Evolutionary conservation across 2,888 invertebrate genomes (phyloP).

Genomic region (Drosophila lacicola): DNA sequence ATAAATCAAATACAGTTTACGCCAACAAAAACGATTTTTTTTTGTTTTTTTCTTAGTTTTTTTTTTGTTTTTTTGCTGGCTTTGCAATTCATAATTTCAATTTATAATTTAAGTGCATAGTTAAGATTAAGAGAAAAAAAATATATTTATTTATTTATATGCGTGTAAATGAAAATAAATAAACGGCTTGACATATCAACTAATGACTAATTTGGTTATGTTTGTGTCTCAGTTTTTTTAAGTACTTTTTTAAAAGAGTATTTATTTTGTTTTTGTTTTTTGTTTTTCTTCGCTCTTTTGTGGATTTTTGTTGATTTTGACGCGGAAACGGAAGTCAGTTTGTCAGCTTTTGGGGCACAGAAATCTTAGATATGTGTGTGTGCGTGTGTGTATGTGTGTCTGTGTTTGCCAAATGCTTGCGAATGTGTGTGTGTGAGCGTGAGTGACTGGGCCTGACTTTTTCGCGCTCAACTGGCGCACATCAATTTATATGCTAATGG

Average conservation of each 20-base stretch:
- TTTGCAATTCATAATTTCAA: slow-evolving; percentile 4
- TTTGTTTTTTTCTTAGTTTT: slow-evolving; percentile 14
- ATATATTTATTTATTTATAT: slow-evolving; percentile 20
- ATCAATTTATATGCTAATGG: slow-evolving; percentile 78
- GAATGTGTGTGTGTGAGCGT: slow-evolving; percentile 29
- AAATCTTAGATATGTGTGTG: slow-evolving; percentile 32
- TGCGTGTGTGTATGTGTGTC: slow-evolving; percentile 23
- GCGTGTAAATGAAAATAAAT: slow-evolving; percentile 57
- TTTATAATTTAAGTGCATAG: slow-evolving; percentile 43
- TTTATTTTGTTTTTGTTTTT: slow-evolving; percentile 24
- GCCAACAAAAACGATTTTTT: slow-evolving; percentile 28
- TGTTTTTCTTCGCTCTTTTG: slow-evolving; percentile 23
- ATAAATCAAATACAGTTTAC: slow-evolving; percentile 37
- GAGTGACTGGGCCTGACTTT: slow-evolving; percentile 33
- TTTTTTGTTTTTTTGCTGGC: slow-evolving; percentile 1
- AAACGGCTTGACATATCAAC: slow-evolving; percentile 69
- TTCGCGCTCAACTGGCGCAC: slow-evolving; percentile 58
- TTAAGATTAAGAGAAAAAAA: slow-evolving; percentile 49
- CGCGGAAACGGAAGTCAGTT: slow-evolving; percentile 78
- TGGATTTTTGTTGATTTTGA: slow-evolving; percentile 31
- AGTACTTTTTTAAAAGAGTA: slow-evolving; percentile 53
- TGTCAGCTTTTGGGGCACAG: slow-evolving; percentile 63
- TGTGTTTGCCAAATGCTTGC: slow-evolving; percentile 52
- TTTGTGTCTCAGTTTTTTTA: slow-evolving; percentile 64
- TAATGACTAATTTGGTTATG: slow-evolving; percentile 80